Evolutionary conservation across 23 tunicate species (phyloP), one percentile per base, ranked within the genome.

Genomic region (Oikopleura dioica): DNA sequence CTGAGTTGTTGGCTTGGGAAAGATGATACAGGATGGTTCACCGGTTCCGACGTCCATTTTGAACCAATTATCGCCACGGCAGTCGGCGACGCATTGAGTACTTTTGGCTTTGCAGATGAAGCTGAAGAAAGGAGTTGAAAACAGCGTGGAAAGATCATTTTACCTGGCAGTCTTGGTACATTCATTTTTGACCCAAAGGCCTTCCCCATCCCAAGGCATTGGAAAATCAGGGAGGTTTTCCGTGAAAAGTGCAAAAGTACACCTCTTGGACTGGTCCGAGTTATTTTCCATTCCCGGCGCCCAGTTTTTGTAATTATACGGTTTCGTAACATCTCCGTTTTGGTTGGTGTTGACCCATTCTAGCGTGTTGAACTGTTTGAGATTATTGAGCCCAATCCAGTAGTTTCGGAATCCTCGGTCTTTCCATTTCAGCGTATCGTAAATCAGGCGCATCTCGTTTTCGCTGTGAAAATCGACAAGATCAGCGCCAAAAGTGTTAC

Each of bases 401-500:
- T 63, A 63, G 33, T n/a, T n/a, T n/a, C n/a, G n/a, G n/a, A n/a
- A n/a, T n/a, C n/a, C n/a, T n/a, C n/a, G n/a, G n/a, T n/a, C n/a
- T n/a, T n/a, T n/a, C n/a, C n/a, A n/a, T n/a, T n/a, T n/a, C n/a
- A n/a, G n/a, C n/a, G n/a, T n/a, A n/a, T n/a, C n/a, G n/a, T n/a
- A n/a, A n/a, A n/a, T n/a, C n/a, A n/a, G n/a, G n/a, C n/a, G n/a
- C n/a, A n/a, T 63, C 72, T 63, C 72, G 32, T 31, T 31, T 28
- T 63, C 72, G 33, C 26, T 28, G 4, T 2, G 5, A 2, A 63
- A 63, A 63, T 31, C 26, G 72, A 28, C 33, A 23, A 63, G 26
- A 63, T 63, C 72, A 28, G 72, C 72, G 2, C 72, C 72, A 63
- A 63, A 63, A 28, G 30, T 63, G 16, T 63, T 23, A 28, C 72